Base-by-base conservation (phyloP, 2,113 vertebrate genomes). In the Ptilorrhoa leucosticta region DNA sequence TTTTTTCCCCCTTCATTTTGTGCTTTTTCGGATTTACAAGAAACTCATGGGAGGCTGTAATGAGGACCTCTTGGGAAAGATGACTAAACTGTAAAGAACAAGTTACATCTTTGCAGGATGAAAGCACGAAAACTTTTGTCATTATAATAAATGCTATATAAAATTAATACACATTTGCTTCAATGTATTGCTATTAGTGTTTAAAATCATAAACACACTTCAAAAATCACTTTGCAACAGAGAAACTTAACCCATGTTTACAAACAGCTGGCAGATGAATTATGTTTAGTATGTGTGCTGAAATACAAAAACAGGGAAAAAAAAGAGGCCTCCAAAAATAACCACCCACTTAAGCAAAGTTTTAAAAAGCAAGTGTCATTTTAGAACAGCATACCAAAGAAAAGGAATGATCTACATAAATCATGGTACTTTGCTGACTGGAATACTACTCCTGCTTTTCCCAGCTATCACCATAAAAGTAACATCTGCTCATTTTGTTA, bases 401-500 rank as follows among this genome's bases (percentile, higher is more conserved):
- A 94, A 89, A 70, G 2, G 53, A 77, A 45, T 7, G 0, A 89
- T 68, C 53, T 76, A 40, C 63, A 69, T 18, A 75, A 54, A 77
- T 63, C 60, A 51, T 9, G 37, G 70, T 61, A 89, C 54, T 93
- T 53, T 21, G 33, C 54, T 90, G 68, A 90, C 58, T 88, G 16
- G 35, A 88, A 77, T 20, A 54, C 45, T 73, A 83, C 23, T 71
- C 42, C 45, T 35, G 40, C 40, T 85, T 80, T 63, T 58, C 54
- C 15, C 37, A 91, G 63, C 42, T 73, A 89, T 9, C 37, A 76
- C 12, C 33, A 64, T 45, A 58, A 39, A 94, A 86, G 63, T 61
- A 88, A 86, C 71, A 95, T 86, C 90, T 88, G 85, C 45, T 92
- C 54, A 83, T 90, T 92, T 94, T 88, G 18, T 33, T 77, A 86